A percentile compares a stretch with the other conserved stretches of the same genome.
These are phyloP conservation scores for Lasaia peninsularis DNA, from an alignment of 1,140 invertebrate species.

Conservation along the genomic window DNA sequence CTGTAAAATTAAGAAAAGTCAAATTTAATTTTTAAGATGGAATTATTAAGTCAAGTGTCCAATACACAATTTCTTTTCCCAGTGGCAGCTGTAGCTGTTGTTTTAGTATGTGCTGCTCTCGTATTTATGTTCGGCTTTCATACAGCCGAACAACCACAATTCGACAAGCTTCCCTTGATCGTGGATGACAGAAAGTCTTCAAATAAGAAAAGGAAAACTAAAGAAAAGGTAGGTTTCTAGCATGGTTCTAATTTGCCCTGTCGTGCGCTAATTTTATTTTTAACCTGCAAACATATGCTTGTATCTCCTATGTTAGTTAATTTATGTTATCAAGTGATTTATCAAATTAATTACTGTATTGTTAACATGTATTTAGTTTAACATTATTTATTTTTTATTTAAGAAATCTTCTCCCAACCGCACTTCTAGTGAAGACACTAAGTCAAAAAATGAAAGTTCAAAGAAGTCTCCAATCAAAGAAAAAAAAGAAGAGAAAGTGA, in stretches of 20 bases:
- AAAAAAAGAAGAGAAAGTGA: conserved; percentile 68
- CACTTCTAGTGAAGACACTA: conserved; percentile 61
- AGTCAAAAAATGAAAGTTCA: conserved; percentile 61
- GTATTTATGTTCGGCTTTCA: conserved; percentile 86
- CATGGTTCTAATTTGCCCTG: conserved; percentile 27
- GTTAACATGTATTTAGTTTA: not conserved
- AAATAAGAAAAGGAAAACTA: conserved; percentile 83
- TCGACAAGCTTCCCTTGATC: conserved; percentile 80
- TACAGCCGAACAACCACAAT: conserved; percentile 84
- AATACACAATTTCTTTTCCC: conserved; percentile 79
- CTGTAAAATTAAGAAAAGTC: conserved; percentile 54
- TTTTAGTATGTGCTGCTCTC: conserved; percentile 81
- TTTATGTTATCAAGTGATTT: not conserved
- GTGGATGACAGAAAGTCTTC: conserved; percentile 81
- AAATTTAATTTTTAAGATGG: conserved; percentile 70
- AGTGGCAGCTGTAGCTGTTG: conserved; percentile 81
- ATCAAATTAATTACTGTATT: not conserved
- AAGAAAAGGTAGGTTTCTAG: conserved; percentile 82
- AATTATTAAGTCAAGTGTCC: conserved; percentile 76
- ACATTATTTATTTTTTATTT: conserved; percentile 16
- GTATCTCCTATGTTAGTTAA: not conserved
- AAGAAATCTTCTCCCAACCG: conserved; percentile 77
- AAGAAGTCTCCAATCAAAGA: conserved; percentile 71
- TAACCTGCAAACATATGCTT: conserved; percentile 62
- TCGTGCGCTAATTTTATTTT: conserved; percentile 67